phyloP scores from a whole-genome alignment of 1,140 invertebrate genomes.

The Diorhabda carinulata region DNA sequence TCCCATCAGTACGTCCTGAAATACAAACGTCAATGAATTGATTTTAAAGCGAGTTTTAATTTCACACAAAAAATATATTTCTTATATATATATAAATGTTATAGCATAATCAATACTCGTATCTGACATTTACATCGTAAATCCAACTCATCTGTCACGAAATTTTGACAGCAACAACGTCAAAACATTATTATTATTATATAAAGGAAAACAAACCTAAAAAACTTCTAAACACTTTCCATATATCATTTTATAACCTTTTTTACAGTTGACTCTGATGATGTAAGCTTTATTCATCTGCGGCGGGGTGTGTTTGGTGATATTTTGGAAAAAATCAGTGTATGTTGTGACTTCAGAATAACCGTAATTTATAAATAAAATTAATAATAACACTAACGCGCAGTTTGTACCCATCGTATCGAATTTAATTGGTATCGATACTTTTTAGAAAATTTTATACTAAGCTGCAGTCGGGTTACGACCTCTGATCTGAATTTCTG shows the following conservation, averaged over 20 bases:
- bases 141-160: too few relatives aligned
- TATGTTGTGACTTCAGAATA: not conserved
- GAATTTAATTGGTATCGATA: not conserved
- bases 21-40: too few relatives aligned
- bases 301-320: not conserved
- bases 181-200: too few relatives aligned
- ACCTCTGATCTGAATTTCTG: too few relatives aligned
- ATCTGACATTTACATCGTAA: too few relatives aligned
- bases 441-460: not conserved
- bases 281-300: not conserved
- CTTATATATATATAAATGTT: too few relatives aligned
- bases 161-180: too few relatives aligned
- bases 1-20: too few relatives aligned
- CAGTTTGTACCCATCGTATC: not conserved
- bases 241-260: not conserved
- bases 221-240: not conserved
- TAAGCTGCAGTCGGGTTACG: too few relatives aligned
- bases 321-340: not conserved
- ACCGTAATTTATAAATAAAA: not conserved
- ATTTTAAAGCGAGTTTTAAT: too few relatives aligned
- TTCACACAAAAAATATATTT: too few relatives aligned
- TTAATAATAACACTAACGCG: not conserved
- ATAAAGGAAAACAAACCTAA: not conserved
- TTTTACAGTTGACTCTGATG: not conserved
- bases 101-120: too few relatives aligned